These are phyloP conservation scores for Lithosia quadra DNA, from an alignment of 2,888 invertebrate species.

Conservation along the genomic window DNA sequence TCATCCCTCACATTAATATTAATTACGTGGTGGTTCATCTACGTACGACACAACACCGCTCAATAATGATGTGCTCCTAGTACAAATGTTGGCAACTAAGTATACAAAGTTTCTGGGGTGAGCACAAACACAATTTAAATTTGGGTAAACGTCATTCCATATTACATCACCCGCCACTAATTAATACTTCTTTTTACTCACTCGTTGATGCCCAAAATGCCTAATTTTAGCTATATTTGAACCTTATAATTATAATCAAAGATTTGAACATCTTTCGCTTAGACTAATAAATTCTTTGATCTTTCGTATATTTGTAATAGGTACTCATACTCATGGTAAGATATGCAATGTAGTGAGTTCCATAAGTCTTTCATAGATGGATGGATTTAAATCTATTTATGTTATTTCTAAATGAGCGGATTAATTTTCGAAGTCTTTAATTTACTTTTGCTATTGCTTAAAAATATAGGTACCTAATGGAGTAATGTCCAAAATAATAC, in stretches of 20 bases:
- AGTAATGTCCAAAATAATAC: too few species aligned
- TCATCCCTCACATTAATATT: constrained; percentile 23
- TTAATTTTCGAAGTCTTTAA: not conserved
- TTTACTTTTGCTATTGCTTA: not conserved
- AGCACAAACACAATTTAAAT: not conserved
- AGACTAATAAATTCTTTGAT: too few species aligned
- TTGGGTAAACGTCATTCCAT: not conserved
- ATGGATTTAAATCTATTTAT: not conserved
- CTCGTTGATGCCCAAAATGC: too few species aligned
- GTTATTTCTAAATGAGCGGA: not conserved
- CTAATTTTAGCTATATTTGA: not conserved
- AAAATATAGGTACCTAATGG: too few species aligned
- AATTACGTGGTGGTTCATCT: constrained; percentile 1
- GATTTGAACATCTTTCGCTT: too few species aligned
- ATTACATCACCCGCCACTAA: not conserved
- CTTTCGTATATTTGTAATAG: too few species aligned
- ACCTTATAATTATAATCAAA: not conserved
- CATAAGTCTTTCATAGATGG: not conserved
- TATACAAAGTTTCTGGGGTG: not conserved
- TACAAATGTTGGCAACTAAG: not conserved
- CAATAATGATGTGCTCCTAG: not conserved
- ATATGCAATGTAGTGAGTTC: too few species aligned
- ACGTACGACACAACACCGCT: constrained; percentile 1
- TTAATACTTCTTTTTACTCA: not conserved
- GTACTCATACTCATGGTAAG: too few species aligned